phyloP scores from a whole-genome alignment of 2,888 invertebrate species.

The Osedax fenrisi region DNA sequence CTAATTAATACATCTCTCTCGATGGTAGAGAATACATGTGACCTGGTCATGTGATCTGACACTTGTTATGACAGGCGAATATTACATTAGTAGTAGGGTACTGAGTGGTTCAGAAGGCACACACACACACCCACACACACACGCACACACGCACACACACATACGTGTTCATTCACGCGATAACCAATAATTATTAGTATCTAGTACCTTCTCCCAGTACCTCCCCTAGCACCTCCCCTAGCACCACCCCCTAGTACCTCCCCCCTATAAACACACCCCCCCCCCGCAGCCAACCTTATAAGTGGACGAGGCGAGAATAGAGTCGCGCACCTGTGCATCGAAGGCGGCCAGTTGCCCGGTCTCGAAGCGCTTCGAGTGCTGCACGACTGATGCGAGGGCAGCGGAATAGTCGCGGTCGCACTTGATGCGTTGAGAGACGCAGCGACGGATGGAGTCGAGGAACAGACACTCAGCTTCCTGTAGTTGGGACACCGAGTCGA shows the following conservation, averaged over 20 bases:
- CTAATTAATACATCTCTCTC: no score
- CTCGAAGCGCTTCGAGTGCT: conserved; percentile 44
- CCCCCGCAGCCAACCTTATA: neutral
- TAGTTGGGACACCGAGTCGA: conserved; percentile 74
- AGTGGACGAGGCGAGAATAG: neutral
- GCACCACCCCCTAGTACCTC: neutral
- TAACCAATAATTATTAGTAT: no score
- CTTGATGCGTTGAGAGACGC: conserved; percentile 73
- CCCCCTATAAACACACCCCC: neutral
- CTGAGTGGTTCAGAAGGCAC: no score
- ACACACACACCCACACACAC: no score
- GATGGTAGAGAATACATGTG: no score
- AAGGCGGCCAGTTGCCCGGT: neutral
- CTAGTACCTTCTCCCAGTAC: no score
- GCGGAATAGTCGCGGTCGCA: conserved; percentile 81
- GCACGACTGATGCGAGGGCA: conserved; percentile 55
- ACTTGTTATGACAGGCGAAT: no score
- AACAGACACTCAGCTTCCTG: conserved; percentile 84
- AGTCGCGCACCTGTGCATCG: neutral
- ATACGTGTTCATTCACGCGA: no score
- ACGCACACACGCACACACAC: no score
- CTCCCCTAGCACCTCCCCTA: no score
- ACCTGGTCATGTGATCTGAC: no score
- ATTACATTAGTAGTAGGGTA: no score
- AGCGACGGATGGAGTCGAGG: conserved; percentile 78